Percentiles rank a stretch among this genome's conserved stretches.
Evolutionary conservation across 1,140 invertebrate genomes (phyloP).

Genomic region (Solenopsis fugax): DNA sequence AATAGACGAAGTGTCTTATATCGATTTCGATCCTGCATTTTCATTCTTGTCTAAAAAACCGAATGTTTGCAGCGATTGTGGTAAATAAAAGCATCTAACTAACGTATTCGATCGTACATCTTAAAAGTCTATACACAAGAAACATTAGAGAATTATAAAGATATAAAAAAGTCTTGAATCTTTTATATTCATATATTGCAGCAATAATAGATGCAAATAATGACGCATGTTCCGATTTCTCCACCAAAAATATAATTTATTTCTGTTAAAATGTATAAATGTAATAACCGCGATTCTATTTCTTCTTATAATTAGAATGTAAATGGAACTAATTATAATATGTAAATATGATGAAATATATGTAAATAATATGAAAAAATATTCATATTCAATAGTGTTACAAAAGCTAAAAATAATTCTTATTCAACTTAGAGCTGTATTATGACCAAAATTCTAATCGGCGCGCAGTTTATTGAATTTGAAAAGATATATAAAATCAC

Average conservation of each 20-base stretch:
- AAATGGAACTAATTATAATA: background rate
- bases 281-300: background rate
- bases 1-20: slow-evolving; percentile 77
- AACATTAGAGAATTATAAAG: background rate
- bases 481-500: too few relatives aligned
- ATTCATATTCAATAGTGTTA: background rate
- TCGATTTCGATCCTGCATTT: slow-evolving; percentile 77
- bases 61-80: slow-evolving; percentile 81
- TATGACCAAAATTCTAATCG: too few relatives aligned
- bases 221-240: background rate
- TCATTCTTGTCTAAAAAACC: slow-evolving; percentile 73
- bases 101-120: background rate
- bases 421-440: too few relatives aligned
- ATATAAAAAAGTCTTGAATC: background rate
- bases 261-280: background rate
- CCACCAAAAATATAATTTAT: background rate
- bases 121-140: background rate
- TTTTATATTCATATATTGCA: background rate
- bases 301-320: background rate
- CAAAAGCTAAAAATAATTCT: background rate
- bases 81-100: slow-evolving; percentile 76
- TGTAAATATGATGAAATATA: background rate
- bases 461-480: too few relatives aligned
- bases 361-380: background rate
- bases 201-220: background rate